These are phyloP conservation scores for Drosophila teissieri DNA, from an alignment of 1,140 invertebrate genomes.

Conservation along the genomic window DNA sequence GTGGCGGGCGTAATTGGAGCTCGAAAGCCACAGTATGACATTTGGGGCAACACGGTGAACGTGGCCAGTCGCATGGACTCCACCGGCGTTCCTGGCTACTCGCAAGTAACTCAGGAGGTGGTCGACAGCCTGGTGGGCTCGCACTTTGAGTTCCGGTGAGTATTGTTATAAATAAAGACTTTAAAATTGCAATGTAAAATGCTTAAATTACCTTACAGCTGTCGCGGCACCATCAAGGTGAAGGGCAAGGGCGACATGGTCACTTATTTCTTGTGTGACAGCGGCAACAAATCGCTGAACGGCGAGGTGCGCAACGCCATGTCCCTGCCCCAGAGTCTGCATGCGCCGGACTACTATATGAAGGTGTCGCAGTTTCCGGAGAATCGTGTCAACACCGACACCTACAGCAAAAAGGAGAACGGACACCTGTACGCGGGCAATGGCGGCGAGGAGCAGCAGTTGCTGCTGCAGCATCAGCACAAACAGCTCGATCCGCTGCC, in stretches of 20 bases:
- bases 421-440: constrained; percentile 51
- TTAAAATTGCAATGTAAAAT: neutral
- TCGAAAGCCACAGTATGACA: constrained; percentile 97
- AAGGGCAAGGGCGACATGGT: constrained; percentile 98
- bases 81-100: constrained; percentile 93
- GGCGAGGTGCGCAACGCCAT: constrained; percentile 81
- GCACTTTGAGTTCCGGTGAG: constrained; percentile 82
- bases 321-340: constrained; percentile 57
- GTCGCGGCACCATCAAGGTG: constrained; percentile 94
- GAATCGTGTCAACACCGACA: constrained; percentile 78
- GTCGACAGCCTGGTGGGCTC: constrained; percentile 83
- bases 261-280: constrained; percentile 93
- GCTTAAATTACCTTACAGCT: constrained; percentile 84
- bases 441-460: constrained; percentile 67
- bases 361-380: constrained; percentile 79
- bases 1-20: constrained; percentile 98
- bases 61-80: constrained; percentile 95
- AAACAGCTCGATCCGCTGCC: constrained; percentile 56
- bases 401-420: constrained; percentile 79
- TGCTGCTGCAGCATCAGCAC: constrained; percentile 65
- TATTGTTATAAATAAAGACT: neutral
- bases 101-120: constrained; percentile 94
- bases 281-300: constrained; percentile 71
- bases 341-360: constrained; percentile 76
- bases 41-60: constrained; percentile 97